phyloP scores from a whole-genome alignment of 1,140 invertebrate genomes.

The Drosophila azteca region DNA sequence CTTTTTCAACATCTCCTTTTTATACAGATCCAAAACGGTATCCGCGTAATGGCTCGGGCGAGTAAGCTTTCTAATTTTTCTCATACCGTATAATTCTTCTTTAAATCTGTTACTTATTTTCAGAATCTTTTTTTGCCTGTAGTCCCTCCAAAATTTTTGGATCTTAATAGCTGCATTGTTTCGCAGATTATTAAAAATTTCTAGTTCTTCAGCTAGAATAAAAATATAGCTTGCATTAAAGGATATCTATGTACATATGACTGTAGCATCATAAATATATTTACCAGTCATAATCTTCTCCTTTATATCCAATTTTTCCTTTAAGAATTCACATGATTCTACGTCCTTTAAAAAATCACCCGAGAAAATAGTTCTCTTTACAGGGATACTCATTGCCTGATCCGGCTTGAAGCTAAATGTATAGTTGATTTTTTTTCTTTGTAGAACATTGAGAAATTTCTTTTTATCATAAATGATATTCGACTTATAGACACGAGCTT shows the following conservation, averaged over 20 bases:
- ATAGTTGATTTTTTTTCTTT: constrained; percentile 62
- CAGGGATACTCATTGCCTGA: constrained; percentile 71
- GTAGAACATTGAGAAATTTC: constrained; percentile 45
- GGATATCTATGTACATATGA: too few relatives aligned
- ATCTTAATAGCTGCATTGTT: constrained; percentile 83
- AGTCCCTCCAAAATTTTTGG: constrained; percentile 84
- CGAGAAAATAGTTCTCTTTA: constrained; percentile 73
- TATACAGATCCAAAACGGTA: constrained; percentile 83
- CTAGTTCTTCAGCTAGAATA: constrained; percentile 31
- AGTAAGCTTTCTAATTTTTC: constrained; percentile 70
- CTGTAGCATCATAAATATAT: neutral
- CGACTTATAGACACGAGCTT: constrained; percentile 84
- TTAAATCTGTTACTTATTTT: constrained; percentile 74
- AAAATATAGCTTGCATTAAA: neutral
- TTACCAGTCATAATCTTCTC: constrained; percentile 31
- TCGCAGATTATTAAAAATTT: constrained; percentile 4
- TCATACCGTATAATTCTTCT: constrained; percentile 83
- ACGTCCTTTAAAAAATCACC: constrained; percentile 62
- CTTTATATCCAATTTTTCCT: constrained; percentile 8
- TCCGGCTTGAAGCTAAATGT: constrained; percentile 72
- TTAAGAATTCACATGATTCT: constrained; percentile 52
- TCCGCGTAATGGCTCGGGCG: constrained; percentile 41
- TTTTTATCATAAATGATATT: constrained; percentile 70
- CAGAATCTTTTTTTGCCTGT: constrained; percentile 71
- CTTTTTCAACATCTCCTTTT: constrained; percentile 73